Evolutionary conservation across 2,113 vertebrate species (phyloP).

Genomic region (Irena cyanogastra): DNA sequence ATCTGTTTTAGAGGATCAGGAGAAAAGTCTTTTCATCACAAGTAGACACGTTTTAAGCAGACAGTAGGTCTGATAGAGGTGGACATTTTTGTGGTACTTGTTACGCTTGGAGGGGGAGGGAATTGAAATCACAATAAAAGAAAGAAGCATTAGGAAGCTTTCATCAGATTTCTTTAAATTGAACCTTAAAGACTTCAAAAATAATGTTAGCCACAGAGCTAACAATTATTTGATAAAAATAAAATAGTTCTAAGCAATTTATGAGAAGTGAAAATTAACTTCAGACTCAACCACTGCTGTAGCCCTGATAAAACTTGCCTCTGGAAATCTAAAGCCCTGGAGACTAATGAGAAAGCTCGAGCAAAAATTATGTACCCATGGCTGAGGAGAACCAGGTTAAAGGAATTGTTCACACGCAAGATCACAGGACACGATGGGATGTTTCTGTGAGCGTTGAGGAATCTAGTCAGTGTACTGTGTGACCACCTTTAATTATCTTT

Average conservation of each 20-base stretch:
- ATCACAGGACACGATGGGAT: neutral
- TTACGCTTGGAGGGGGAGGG: accelerated
- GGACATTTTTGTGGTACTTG: neutral
- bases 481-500: neutral
- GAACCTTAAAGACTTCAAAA: neutral
- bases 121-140: neutral
- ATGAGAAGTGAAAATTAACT: neutral
- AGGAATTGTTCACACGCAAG: accelerated
- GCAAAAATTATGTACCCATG: neutral
- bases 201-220: neutral
- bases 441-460: neutral
- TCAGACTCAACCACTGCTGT: neutral
- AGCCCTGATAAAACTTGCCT: neutral
- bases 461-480: neutral
- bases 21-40: neutral
- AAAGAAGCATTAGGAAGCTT: neutral
- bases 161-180: neutral
- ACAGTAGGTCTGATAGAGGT: neutral
- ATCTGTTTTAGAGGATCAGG: neutral
- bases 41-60: neutral
- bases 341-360: neutral
- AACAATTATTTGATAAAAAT: neutral
- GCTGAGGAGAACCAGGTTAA: neutral
- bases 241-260: neutral
- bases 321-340: neutral